Percentiles rank a stretch among this genome's conserved stretches.
phyloP scores from a whole-genome alignment of 2,888 invertebrate species.

The Drosophila mettleri region DNA sequence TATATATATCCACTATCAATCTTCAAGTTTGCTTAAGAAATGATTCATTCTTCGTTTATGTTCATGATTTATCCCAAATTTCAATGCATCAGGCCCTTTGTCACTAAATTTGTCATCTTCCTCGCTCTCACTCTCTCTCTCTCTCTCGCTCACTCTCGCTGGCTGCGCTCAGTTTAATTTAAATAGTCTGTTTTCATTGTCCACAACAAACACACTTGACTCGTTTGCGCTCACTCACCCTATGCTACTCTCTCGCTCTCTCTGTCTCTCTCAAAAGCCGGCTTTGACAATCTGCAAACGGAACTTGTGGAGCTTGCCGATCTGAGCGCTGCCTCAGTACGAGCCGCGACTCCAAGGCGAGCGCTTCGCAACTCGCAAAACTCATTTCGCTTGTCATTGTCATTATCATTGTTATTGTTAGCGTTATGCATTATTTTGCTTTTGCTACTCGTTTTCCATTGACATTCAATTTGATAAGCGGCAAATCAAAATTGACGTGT shows the following conservation, averaged over 20 bases:
- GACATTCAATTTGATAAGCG: constrained; percentile 74
- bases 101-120: constrained; percentile 1
- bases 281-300: constrained; percentile 36
- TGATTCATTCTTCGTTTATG: constrained; percentile 42
- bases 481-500: constrained; percentile 58
- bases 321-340: constrained; percentile 48
- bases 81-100: constrained; percentile 22
- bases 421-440: constrained; percentile 50
- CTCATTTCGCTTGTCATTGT: constrained; percentile 19
- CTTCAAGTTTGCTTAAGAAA: background rate
- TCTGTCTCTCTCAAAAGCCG: constrained; percentile 21
- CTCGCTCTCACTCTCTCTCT: background rate
- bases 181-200: constrained; percentile 43
- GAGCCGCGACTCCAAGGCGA: constrained; percentile 60
- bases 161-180: constrained; percentile 59
- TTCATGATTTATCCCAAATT: constrained; percentile 32
- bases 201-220: constrained; percentile 25
- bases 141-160: constrained; percentile 13
- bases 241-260: background rate
- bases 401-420: constrained; percentile 37
- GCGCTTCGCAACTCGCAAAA: constrained; percentile 40
- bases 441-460: constrained; percentile 53
- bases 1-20: constrained; percentile 34
- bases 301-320: constrained; percentile 50
- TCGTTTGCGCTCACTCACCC: background rate